Base-by-base conservation (phyloP, 2,888 invertebrate species). In the Seira musarum region DNA sequence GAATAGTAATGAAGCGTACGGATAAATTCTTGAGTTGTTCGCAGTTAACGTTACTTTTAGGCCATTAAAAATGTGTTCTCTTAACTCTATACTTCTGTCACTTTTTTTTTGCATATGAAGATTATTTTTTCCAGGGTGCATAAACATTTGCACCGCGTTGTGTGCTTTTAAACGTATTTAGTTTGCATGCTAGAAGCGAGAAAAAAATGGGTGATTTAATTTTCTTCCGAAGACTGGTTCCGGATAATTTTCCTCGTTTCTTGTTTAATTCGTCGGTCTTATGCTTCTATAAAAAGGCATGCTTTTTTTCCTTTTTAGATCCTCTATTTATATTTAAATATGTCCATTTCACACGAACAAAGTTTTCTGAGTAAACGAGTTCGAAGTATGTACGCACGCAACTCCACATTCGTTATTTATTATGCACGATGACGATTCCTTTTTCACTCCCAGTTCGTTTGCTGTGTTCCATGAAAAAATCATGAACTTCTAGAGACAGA, bases 391-490 rank as follows among this genome's bases (percentile, higher is more conserved):
- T 22, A 40, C 19, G 19, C 21, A 24, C 24, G 57, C 69, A 25
- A 46, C 2, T n/a, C 22, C 60, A 64, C 70, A 40, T 13, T 40
- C 8, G 35, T 69, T 76, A 66, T 71, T 77, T 77, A n/a, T n/a
- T n/a, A 77, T 77, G 77, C 77, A 77, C 69, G 77, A 71, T 60
- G 61, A 77, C 69, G 77, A 71, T 60, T 49, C 49, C 49, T 76
- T 63, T n/a, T 57, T 57, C 57, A 57, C 57, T 57, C 17, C 61
- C 49, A 22, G 17, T 15, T 21, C 61, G n/a, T 69, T 25, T 61
- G 57, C 30, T 61, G 68, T 30, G 46, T 63, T 61, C 71, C 73
- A 64, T 73, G 73, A 65, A 73, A 73, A 73, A 73, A 53, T 64
- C 40, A 40, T 40, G 40, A 40, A 40, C 40, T 40, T 40, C 6